A percentile compares a stretch with the other conserved stretches of the same genome.
Evolutionary conservation across 2,888 invertebrate species (phyloP).

Genomic region (Pyrrhia umbra): DNA sequence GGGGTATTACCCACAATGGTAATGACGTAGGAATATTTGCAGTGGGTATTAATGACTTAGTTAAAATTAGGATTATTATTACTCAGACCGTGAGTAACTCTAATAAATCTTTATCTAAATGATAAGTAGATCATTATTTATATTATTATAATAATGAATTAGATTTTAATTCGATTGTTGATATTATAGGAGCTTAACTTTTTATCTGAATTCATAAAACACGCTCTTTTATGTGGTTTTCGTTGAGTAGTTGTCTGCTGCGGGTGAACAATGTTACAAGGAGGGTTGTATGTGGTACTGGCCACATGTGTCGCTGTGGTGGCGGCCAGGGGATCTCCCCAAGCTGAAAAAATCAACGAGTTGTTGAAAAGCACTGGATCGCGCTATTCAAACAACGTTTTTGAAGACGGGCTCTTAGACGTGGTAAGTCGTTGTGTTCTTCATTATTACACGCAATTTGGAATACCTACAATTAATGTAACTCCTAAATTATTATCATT

Average conservation of each 20-base stretch:
- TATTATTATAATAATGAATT: not conserved
- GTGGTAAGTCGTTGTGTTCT: conserved; percentile 73
- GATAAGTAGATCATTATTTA: not conserved
- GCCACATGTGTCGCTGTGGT: conserved; percentile 56
- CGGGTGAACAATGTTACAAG: conserved; percentile 54
- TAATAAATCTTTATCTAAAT: not conserved
- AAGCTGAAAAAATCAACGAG: conserved; percentile 70
- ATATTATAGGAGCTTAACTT: conserved; percentile 37
- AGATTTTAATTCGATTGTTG: conserved; percentile 35
- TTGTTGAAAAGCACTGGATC: conserved; percentile 59
- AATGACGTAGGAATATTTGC: no score
- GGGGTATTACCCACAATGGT: no score
- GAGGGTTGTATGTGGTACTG: conserved; percentile 49
- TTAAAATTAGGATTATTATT: no score
- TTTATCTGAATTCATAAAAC: conserved; percentile 63
- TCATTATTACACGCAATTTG: conserved; percentile 1
- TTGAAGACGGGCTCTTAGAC: conserved; percentile 80
- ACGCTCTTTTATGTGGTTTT: not conserved
- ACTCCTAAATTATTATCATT: not conserved
- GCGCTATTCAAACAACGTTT: conserved; percentile 74
- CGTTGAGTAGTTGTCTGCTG: conserved; percentile 7
- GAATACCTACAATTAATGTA: no score
- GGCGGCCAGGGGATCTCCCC: conserved; percentile 66
- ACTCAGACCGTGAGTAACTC: no score
- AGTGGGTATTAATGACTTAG: no score